Base-by-base conservation (phyloP, 2,888 invertebrate genomes). In the Thelaira solivaga region DNA sequence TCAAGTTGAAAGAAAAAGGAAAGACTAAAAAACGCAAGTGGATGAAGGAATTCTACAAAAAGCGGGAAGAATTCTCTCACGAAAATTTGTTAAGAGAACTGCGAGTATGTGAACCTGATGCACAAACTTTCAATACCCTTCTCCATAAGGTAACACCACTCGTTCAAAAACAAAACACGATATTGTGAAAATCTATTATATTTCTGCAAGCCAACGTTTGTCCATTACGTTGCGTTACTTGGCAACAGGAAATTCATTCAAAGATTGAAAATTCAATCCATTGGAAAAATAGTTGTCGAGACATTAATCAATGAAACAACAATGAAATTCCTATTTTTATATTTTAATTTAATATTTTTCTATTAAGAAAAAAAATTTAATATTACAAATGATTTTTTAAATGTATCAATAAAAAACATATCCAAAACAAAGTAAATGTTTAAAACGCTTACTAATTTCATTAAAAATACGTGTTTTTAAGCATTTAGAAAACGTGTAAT, bases 401-500 rank as follows among this genome's bases (percentile, higher is more conserved):
- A 26, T 47, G 13, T 10, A 45, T 45, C 22, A 22, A 26, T 49
- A 41, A 45, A 45, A 45, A 20, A 45, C 45, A 45, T 18, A n/a
- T n/a, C 20, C 45, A 43, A 43, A 43, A n/a, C n/a, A n/a, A n/a
- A n/a, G n/a, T n/a, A n/a, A n/a, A n/a, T n/a, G n/a, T n/a, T n/a
- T n/a, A n/a, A 68, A 68, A 55, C 67, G 55, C 67, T 68, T 68
- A 53, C 43, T 68, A 36, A 68, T 45, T 68, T 55, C 45, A 67
- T 49, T 45, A 31, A 62, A 62, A 62, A 24, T 29, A 47, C 62
- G 45, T 47, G 62, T 49, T 49, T 26, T 49, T 49, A 43, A 43
- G 43, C 18, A 43, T 43, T 43, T 43, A 43, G 43, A 34, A 34
- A 34, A 34, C 34, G 34, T 34, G 34, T 34, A 34, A 34, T 34